Percentiles rank a stretch among this genome's conserved stretches.
Evolutionary conservation across 2,113 vertebrate species (phyloP).

Genomic region (Mormyrus iriodes): DNA sequence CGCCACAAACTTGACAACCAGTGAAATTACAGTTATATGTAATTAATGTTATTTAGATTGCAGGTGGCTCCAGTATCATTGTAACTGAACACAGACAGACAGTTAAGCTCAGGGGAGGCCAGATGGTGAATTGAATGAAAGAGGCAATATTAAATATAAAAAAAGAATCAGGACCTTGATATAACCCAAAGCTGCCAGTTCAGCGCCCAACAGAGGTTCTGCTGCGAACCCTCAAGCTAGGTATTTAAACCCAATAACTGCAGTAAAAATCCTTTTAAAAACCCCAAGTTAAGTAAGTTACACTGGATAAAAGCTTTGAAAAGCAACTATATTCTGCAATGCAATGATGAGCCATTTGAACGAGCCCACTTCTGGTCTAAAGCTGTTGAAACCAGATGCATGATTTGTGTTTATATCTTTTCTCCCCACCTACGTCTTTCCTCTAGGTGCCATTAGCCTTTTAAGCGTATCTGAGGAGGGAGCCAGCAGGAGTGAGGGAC

Average conservation of each 20-base stretch:
- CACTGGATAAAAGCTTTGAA: background rate
- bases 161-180: background rate
- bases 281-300: background rate
- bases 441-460: constrained; percentile 13
- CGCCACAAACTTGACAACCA: background rate
- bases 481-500: background rate
- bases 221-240: background rate
- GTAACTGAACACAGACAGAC: background rate
- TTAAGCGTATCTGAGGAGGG: constrained; percentile 12
- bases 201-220: background rate
- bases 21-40: background rate
- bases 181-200: background rate
- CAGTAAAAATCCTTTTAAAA: background rate
- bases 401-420: constrained; percentile 2
- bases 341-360: background rate
- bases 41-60: background rate
- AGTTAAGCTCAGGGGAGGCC: constrained; percentile 6
- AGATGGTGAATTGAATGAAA: background rate
- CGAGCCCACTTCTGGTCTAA: background rate
- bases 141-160: background rate
- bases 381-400: background rate
- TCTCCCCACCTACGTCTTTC: background rate
- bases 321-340: background rate
- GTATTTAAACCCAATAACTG: background rate
- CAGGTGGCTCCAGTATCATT: background rate